Conservation (phyloP, 1,140 invertebrate genomes). For the Plectrocnemia conspersa region DNA sequence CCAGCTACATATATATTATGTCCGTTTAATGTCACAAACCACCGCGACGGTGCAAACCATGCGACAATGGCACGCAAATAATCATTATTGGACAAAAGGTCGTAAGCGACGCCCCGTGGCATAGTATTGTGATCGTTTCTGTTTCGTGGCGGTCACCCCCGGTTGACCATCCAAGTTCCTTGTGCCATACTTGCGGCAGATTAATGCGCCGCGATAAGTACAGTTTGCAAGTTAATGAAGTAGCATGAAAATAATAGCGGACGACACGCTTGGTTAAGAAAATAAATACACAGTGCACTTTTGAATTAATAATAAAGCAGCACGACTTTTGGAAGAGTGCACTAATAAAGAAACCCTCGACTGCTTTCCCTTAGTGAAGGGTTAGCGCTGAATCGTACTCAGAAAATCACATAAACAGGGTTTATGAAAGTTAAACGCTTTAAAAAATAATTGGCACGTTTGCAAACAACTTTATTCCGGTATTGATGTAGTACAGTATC, state of each 20-base stretch:
- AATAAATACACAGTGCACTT: slow-evolving; percentile 27
- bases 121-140: neutral
- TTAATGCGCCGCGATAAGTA: slow-evolving; percentile 33
- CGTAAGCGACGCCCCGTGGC: neutral
- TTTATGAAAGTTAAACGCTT: too few relatives aligned
- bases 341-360: too few relatives aligned
- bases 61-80: slow-evolving; percentile 36
- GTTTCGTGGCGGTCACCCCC: neutral
- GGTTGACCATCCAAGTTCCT: neutral
- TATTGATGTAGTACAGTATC: too few relatives aligned
- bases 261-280: slow-evolving; percentile 33
- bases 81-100: neutral
- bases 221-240: slow-evolving; percentile 36
- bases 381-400: too few relatives aligned
- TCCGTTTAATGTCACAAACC: slow-evolving; percentile 29
- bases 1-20: slow-evolving; percentile 5
- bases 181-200: slow-evolving; percentile 19
- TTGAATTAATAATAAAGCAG: slow-evolving; percentile 3
- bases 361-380: too few relatives aligned
- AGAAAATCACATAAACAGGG: too few relatives aligned
- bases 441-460: too few relatives aligned
- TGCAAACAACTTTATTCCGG: too few relatives aligned
- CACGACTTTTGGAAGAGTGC: too few relatives aligned
- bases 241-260: slow-evolving; percentile 36
- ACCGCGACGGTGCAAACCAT: slow-evolving; percentile 32